Conservation (phyloP, 1,140 invertebrate species). For the Ephestia elutella region DNA sequence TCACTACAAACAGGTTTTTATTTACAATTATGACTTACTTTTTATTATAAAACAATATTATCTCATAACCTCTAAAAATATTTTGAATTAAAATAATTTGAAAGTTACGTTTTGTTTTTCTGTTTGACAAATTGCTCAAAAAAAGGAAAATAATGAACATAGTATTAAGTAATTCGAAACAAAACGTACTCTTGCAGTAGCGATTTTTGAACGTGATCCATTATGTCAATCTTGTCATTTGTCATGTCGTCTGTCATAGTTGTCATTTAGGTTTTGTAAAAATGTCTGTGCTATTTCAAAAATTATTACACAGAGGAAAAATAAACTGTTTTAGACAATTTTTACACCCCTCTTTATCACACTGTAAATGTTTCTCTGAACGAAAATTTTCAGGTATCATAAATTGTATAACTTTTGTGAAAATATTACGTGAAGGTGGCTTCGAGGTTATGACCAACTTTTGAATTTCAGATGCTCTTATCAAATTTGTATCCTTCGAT, state of each 20-base stretch:
- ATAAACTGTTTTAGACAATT: constrained; percentile 42
- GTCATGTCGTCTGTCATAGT: too few relatives aligned
- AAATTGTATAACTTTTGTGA: constrained; percentile 9
- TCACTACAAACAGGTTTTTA: too few relatives aligned
- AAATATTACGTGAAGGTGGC: constrained; percentile 22
- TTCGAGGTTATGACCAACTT: constrained; percentile 53
- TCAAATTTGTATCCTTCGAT: constrained; percentile 59
- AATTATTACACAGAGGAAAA: constrained; percentile 37
- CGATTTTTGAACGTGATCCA: neutral
- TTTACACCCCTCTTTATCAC: constrained; percentile 31
- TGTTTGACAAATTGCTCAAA: neutral
- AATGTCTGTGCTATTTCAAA: constrained; percentile 65
- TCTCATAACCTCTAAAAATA: constrained; percentile 5
- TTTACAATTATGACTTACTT: neutral
- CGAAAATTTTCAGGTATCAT: constrained; percentile 44
- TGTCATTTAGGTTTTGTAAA: constrained; percentile 20
- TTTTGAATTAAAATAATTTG: neutral
- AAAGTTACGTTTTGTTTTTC: neutral
- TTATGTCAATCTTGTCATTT: neutral
- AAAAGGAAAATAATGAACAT: too few relatives aligned
- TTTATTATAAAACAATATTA: neutral
- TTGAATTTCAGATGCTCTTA: constrained; percentile 57
- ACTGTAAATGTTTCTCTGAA: constrained; percentile 39
- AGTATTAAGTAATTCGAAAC: too few relatives aligned
- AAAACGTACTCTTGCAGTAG: too few relatives aligned